phyloP scores from a whole-genome alignment of 2,797 vertebrate genomes.

The Falco naumanni region DNA sequence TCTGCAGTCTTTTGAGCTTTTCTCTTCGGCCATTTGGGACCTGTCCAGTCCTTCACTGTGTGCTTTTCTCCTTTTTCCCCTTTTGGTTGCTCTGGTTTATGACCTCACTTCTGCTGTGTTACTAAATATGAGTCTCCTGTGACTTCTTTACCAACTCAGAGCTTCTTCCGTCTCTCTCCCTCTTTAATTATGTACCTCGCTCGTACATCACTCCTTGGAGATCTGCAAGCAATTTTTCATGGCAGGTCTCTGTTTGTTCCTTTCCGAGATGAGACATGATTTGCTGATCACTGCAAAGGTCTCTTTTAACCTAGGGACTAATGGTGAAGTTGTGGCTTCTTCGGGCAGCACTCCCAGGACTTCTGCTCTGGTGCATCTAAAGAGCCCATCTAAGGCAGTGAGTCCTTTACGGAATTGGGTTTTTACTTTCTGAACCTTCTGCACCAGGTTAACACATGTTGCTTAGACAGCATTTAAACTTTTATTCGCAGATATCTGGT shows the following conservation, averaged over 20 bases:
- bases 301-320: not conserved
- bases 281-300: not conserved
- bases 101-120: constrained; percentile 39
- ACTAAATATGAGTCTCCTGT: constrained; percentile 42
- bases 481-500: not conserved
- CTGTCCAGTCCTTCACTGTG: constrained; percentile 49
- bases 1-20: constrained; percentile 46
- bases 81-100: constrained; percentile 39
- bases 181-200: constrained; percentile 45
- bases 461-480: not conserved
- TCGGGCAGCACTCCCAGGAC: not conserved
- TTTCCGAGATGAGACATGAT: not conserved
- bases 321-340: not conserved
- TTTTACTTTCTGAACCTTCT: not conserved
- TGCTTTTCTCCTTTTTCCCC: constrained; percentile 37
- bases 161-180: not conserved
- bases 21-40: constrained; percentile 53
- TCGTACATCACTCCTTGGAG: constrained; percentile 22
- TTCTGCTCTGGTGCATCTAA: not conserved
- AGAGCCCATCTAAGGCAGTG: not conserved
- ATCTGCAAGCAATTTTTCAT: not conserved
- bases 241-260: constrained; percentile 8
- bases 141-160: constrained; percentile 27
- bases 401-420: not conserved
- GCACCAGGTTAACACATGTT: not conserved